Base-by-base conservation (phyloP, 2,888 invertebrate species). In the Drosophila sordidula region DNA sequence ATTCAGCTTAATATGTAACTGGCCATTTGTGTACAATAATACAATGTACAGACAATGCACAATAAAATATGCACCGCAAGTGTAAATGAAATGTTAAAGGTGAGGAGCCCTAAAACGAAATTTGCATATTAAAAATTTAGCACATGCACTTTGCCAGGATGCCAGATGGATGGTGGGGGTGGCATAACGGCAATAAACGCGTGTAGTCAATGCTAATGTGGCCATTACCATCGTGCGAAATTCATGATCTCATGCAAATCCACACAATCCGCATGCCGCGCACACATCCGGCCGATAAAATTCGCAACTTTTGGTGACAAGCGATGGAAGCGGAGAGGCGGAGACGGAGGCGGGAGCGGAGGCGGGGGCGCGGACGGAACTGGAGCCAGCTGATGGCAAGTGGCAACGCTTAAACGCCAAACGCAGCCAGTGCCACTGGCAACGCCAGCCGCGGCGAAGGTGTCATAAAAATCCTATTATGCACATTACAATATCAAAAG, bases 401-500 rank as follows among this genome's bases (percentile, higher is more conserved):
- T 62, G 70, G 45, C 44, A 58, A 41, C 63, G 57, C 47, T 77
- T 74, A 65, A 56, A 44, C 16, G 57, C 41, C 46, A 56, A 72
- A 47, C 55, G 52, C 55, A 50, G 52, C 55, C 57, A 76, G 59
- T 67, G 68, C 65, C 71, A 68, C 14, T 64, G 78, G 70, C 66
- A 46, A 57, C 45, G 78, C 46, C 74, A 64, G 66, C 63, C 64
- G 4, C 63, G 58, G 12, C 50, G 63, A 84, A 88, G 83, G 83
- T 86, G 88, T 88, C 88, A 86, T 83, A 83, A 86, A 90, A 91
- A 90, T 90, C 90, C 87, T 85, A 90, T 90, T 91, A 91, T 81
- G 83, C 82, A 80, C 91, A 91, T 90, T 90, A 91, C 88, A 91
- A 90, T 90, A 90, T 90, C 90, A 90, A 90, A 90, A 57, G 86